phyloP scores from a whole-genome alignment of 2,113 vertebrate species.

The Erinaceus europaeus region DNA sequence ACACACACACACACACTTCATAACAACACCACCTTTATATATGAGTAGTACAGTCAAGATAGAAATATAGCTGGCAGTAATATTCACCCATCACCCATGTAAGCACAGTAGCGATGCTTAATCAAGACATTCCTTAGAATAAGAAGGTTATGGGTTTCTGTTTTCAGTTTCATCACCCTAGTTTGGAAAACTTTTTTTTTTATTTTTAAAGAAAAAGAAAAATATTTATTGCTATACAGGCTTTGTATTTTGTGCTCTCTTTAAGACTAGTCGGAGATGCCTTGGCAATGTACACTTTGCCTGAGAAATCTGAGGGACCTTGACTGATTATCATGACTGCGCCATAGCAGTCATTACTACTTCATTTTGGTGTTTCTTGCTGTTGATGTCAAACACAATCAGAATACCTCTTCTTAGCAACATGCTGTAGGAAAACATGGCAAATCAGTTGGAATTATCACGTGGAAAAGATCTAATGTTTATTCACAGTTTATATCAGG shows the following conservation, averaged over 20 bases:
- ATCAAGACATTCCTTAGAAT: neutral
- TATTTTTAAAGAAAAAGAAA: slow-evolving; percentile 3
- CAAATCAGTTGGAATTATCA: neutral
- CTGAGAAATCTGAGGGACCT: neutral
- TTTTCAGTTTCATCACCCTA: neutral
- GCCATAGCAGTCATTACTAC: neutral
- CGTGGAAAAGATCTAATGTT: neutral
- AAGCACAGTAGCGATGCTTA: slow-evolving; percentile 57
- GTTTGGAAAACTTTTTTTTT: slow-evolving; percentile 16
- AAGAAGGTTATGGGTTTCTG: slow-evolving; percentile 20
- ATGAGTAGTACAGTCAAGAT: slow-evolving; percentile 42
- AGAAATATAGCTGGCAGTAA: slow-evolving; percentile 42
- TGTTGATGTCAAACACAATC: neutral
- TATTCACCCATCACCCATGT: neutral
- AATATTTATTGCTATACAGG: neutral
- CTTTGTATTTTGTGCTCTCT: neutral
- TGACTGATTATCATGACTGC: neutral
- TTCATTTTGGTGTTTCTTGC: neutral
- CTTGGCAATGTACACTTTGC: neutral
- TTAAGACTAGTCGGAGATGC: neutral
- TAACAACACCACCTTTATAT: slow-evolving; percentile 47
- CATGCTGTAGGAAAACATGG: neutral
- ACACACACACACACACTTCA: neutral
- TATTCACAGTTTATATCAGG: neutral
- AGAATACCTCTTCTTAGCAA: neutral